Evolutionary conservation across 2,113 vertebrate genomes (phyloP).

Genomic region (Fukomys damarensis): DNA sequence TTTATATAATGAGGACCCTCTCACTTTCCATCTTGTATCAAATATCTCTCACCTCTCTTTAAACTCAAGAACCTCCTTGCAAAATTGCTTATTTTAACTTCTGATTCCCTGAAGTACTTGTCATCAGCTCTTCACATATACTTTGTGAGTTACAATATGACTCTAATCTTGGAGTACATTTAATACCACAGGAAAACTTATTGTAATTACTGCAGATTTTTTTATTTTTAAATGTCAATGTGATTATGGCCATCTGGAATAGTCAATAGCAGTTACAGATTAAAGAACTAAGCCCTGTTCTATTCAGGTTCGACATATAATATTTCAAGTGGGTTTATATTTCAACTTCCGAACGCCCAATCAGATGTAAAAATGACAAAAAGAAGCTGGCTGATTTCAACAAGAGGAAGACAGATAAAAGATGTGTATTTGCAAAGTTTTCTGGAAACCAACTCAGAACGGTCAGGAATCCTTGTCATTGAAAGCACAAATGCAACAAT

Average conservation of each 20-base stretch:
- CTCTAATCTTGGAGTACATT: constrained; percentile 70
- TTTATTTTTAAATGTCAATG: constrained; percentile 59
- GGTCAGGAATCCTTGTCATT: neutral
- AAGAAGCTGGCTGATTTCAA: neutral
- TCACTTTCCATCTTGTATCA: neutral
- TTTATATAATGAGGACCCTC: neutral
- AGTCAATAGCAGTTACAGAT: neutral
- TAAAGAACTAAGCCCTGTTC: neutral
- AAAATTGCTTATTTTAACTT: constrained; percentile 72
- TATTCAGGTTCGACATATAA: neutral
- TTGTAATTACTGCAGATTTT: constrained; percentile 60
- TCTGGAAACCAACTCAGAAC: neutral
- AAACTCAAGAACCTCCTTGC: neutral
- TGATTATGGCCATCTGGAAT: constrained; percentile 58
- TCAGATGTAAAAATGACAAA: neutral
- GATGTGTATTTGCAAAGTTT: neutral
- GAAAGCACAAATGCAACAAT: neutral
- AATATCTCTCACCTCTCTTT: neutral
- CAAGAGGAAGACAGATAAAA: neutral
- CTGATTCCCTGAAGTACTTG: constrained; percentile 67
- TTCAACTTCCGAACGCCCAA: neutral
- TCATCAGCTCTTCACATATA: constrained; percentile 61
- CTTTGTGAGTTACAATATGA: constrained; percentile 76
- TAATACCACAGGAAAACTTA: constrained; percentile 76
- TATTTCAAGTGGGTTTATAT: neutral